Evolutionary conservation across 2,888 invertebrate species (phyloP).

Genomic region (Cosmia pyralina): DNA sequence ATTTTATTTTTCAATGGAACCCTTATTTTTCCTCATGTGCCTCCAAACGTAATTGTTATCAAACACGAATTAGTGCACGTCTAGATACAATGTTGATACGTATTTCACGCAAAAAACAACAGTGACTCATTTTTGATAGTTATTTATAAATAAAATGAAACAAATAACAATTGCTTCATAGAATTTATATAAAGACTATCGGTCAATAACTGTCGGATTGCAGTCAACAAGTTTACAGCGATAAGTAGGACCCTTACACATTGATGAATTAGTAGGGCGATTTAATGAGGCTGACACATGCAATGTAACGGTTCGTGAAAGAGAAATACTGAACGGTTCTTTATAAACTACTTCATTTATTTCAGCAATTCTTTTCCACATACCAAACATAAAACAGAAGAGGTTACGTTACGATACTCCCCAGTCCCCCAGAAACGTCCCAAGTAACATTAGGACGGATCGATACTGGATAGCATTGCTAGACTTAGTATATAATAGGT

Average conservation of each 20-base stretch:
- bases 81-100: conserved; percentile 11
- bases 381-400: background rate
- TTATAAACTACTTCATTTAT: conserved; percentile 1
- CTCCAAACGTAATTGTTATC: conserved; percentile 1
- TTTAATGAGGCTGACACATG: conserved; percentile 26
- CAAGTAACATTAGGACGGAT: conserved; percentile 29
- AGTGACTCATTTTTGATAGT: conserved; percentile 19
- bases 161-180: conserved; percentile 15
- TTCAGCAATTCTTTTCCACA: background rate
- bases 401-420: background rate
- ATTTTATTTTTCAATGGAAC: too few species aligned
- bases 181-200: conserved; percentile 25
- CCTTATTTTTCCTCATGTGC: background rate
- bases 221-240: conserved; percentile 25
- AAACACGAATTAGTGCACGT: conserved; percentile 5
- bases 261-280: conserved; percentile 32
- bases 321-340: conserved; percentile 5
- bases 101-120: conserved; percentile 10
- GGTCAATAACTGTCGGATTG: conserved; percentile 43
- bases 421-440: background rate
- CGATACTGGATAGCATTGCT: conserved; percentile 7
- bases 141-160: conserved; percentile 33
- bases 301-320: conserved; percentile 24
- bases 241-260: conserved; percentile 42
- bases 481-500: background rate